These are phyloP conservation scores for Furnarius figulus DNA, from an alignment of 2,113 vertebrate genomes.

Conservation along the genomic window DNA sequence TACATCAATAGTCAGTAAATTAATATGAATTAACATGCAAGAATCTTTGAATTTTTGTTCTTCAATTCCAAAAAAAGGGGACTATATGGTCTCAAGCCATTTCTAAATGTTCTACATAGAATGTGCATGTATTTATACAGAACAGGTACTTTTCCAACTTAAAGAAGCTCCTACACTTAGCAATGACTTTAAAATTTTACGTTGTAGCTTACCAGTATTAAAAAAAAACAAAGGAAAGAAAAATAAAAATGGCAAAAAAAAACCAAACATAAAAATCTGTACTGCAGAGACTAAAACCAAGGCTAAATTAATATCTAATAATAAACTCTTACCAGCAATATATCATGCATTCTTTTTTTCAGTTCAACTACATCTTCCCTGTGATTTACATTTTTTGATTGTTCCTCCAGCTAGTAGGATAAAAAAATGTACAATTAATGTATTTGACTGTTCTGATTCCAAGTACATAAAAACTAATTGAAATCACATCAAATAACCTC, in stretches of 20 bases:
- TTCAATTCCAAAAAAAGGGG: background rate
- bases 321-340: constrained; percentile 83
- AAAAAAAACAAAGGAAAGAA: background rate
- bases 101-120: background rate
- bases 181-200: background rate
- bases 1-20: background rate
- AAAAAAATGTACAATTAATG: background rate
- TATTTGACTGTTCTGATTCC: background rate
- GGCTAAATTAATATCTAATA: background rate
- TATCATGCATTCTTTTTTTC: constrained; percentile 87
- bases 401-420: constrained; percentile 86
- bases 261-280: background rate
- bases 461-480: background rate
- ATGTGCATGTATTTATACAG: background rate
- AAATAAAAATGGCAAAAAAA: background rate
- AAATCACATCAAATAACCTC: background rate
- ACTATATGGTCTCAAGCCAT: background rate
- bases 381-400: constrained; percentile 83
- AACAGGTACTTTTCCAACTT: background rate
- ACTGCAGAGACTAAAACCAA: background rate
- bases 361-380: constrained; percentile 86
- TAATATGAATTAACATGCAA: background rate
- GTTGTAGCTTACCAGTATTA: background rate
- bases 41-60: background rate
- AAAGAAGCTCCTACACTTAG: background rate